These are phyloP conservation scores for Calameuta idolon DNA, from an alignment of 2,888 invertebrate genomes.

Conservation along the genomic window DNA sequence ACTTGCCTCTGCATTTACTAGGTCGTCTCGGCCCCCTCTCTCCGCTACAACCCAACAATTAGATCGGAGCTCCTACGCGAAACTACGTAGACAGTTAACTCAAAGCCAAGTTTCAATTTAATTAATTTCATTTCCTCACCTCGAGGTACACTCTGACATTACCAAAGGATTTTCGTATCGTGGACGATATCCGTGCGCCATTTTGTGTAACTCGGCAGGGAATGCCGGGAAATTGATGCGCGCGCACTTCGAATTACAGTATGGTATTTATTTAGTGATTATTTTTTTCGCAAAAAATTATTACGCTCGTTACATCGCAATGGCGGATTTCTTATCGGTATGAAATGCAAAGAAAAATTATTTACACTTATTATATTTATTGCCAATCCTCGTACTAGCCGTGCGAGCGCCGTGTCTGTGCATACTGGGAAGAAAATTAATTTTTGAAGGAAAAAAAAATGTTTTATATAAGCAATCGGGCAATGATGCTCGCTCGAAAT, in stretches of 20 bases:
- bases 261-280: too few relatives aligned
- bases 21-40: background rate
- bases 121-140: slow-evolving; percentile 41
- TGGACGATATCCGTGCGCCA: background rate
- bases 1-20: background rate
- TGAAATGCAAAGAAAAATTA: too few relatives aligned
- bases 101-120: slow-evolving; percentile 32
- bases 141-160: background rate
- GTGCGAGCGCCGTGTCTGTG: background rate
- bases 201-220: background rate
- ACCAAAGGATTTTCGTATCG: background rate
- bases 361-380: too few relatives aligned
- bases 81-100: slow-evolving; percentile 39
- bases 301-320: too few relatives aligned
- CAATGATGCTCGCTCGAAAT: background rate
- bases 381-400: too few relatives aligned
- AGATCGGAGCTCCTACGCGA: background rate
- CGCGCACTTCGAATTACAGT: too few relatives aligned
- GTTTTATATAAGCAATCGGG: background rate
- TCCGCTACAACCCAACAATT: background rate
- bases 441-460: background rate
- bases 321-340: too few relatives aligned
- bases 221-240: background rate
- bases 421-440: background rate
- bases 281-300: too few relatives aligned